A percentile compares a stretch with the other conserved stretches of the same genome.
Evolutionary conservation across 2,888 invertebrate genomes (phyloP).

Genomic region (Branchellion lobata): DNA sequence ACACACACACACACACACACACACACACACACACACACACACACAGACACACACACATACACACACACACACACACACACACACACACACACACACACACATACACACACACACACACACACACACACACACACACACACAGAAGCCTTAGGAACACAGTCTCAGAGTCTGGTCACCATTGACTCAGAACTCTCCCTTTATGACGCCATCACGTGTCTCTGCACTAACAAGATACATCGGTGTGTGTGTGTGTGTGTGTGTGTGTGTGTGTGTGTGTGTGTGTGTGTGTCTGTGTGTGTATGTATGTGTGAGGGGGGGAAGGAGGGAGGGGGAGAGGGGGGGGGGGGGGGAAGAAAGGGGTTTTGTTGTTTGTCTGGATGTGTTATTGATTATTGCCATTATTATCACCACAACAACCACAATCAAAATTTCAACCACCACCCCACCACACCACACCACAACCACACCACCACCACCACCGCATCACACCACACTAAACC

Average conservation of each 20-base stretch:
- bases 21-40: no score
- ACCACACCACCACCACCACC: neutral
- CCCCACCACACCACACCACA: no score
- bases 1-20: neutral
- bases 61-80: no score
- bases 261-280: no score
- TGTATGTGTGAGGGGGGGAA: no score
- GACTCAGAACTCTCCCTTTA: constrained; percentile 77
- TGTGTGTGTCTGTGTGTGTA: no score
- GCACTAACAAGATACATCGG: constrained; percentile 90
- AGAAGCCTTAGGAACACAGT: constrained; percentile 83
- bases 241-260: neutral
- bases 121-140: no score
- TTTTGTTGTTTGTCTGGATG: neutral
- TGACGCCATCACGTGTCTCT: constrained; percentile 88
- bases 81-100: no score
- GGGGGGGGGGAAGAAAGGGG: neutral
- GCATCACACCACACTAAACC: no score
- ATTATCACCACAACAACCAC: neutral
- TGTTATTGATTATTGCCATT: no score
- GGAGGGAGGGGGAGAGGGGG: no score
- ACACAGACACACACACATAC: no score
- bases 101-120: neutral
- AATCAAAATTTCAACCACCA: neutral
- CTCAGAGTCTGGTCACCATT: constrained; percentile 84